These are phyloP conservation scores for Polylopha cassiicola DNA, from an alignment of 2,888 invertebrate genomes.

Conservation along the genomic window DNA sequence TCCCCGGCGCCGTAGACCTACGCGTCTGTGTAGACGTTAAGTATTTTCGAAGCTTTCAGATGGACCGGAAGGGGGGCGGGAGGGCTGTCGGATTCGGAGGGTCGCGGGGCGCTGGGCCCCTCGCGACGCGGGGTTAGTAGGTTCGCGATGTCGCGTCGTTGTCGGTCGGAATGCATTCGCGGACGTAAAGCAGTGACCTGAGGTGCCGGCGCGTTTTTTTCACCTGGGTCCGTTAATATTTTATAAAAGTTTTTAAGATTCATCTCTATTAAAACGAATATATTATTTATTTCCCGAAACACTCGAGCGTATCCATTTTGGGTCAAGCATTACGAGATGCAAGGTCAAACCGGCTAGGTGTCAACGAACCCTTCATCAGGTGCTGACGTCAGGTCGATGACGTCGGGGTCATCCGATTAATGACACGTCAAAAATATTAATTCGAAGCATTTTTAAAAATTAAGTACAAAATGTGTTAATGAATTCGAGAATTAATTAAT, in stretches of 20 bases:
- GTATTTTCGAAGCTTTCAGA: slow-evolving; percentile 74
- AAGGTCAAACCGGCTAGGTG: slow-evolving; percentile 69
- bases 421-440: slow-evolving; percentile 20
- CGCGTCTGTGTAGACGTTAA: slow-evolving; percentile 62
- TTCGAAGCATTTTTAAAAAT: slow-evolving; percentile 24
- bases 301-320: slow-evolving; percentile 45
- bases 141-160: slow-evolving; percentile 75
- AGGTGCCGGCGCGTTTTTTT: slow-evolving; percentile 69
- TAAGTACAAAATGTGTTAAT: slow-evolving; percentile 31
- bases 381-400: slow-evolving; percentile 71
- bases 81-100: slow-evolving; percentile 67
- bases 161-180: slow-evolving; percentile 76
- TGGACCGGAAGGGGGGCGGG: slow-evolving; percentile 66
- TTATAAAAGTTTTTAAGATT: slow-evolving; percentile 32
- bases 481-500: slow-evolving; percentile 5
- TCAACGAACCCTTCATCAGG: slow-evolving; percentile 71
- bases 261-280: slow-evolving; percentile 29
- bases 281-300: slow-evolving; percentile 27
- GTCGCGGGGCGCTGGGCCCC: slow-evolving; percentile 72
- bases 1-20: slow-evolving; percentile 41
- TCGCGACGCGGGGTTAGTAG: slow-evolving; percentile 75
- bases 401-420: slow-evolving; percentile 54
- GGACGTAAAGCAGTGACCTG: slow-evolving; percentile 74
- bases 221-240: slow-evolving; percentile 59
- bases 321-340: slow-evolving; percentile 61